Percentiles rank a stretch among this genome's conserved stretches.
Conservation (phyloP, 2,888 invertebrate genomes). For the Ornithoptera priamus region DNA sequence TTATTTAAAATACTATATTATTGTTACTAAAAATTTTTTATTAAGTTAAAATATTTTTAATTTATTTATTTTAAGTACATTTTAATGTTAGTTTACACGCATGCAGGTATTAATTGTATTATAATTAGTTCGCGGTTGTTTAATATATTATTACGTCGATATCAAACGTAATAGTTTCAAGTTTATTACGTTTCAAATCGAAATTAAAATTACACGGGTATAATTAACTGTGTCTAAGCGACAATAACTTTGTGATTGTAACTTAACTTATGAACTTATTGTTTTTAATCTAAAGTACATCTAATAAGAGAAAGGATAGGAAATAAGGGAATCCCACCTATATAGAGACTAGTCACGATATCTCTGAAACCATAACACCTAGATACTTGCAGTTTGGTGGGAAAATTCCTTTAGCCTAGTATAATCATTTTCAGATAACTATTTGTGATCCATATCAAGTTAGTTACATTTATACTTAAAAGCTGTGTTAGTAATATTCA, state of each 20-base stretch:
- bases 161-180: background rate
- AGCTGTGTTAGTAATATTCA: too few species aligned
- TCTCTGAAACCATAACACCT: too few species aligned
- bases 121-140: conserved; percentile 8
- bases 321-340: too few species aligned
- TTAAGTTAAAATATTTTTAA: background rate
- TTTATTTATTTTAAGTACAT: background rate
- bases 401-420: too few species aligned
- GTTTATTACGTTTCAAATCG: conserved; percentile 2
- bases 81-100: background rate
- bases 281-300: too few species aligned
- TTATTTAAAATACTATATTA: background rate
- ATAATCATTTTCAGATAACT: too few species aligned
- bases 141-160: background rate
- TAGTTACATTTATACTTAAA: too few species aligned
- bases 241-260: background rate
- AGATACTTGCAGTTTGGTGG: too few species aligned
- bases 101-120: background rate
- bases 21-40: background rate
- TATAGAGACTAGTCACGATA: too few species aligned
- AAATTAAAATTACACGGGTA: background rate
- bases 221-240: background rate
- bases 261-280: too few species aligned
- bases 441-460: too few species aligned
- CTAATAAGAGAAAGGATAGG: too few species aligned